Conservation (phyloP, 2,113 vertebrate species). For the Coryphaenoides rupestris region DNA sequence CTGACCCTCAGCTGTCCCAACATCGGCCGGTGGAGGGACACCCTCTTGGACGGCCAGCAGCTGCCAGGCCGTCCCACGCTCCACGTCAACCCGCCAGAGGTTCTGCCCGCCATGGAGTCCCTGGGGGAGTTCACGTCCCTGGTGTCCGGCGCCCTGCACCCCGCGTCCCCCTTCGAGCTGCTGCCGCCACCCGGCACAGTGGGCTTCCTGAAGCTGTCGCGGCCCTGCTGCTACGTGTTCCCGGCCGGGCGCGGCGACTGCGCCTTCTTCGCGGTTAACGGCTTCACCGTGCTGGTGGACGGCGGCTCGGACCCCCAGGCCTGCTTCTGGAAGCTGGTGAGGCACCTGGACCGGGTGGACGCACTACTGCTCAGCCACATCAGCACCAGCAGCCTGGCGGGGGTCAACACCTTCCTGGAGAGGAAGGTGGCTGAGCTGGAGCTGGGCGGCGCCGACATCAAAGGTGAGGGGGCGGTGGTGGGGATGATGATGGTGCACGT, state of each 20-base stretch:
- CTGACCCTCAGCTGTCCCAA: constrained; percentile 85
- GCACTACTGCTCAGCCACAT: constrained; percentile 86
- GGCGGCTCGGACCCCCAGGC: constrained; percentile 90
- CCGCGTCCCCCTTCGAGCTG: constrained; percentile 84
- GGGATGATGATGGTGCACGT: neutral
- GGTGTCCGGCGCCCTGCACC: constrained; percentile 81
- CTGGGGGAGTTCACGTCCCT: constrained; percentile 88
- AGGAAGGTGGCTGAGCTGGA: constrained; percentile 87
- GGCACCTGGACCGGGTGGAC: constrained; percentile 96
- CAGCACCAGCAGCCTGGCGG: constrained; percentile 86
- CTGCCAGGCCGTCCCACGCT: constrained; percentile 78
- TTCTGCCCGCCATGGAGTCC: constrained; percentile 81
- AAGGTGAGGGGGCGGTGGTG: constrained; percentile 35
- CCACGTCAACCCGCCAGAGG: constrained; percentile 76
- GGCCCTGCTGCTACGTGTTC: constrained; percentile 96
- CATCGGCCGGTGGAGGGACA: constrained; percentile 79
- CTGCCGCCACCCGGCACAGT: constrained; percentile 86
- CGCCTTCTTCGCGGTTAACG: constrained; percentile 90
- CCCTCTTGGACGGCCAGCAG: constrained; percentile 66
- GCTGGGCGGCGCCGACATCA: constrained; percentile 43
- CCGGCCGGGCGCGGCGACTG: constrained; percentile 89
- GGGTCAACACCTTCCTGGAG: constrained; percentile 85
- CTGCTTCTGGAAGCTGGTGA: constrained; percentile 94
- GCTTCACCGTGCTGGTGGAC: constrained; percentile 89
- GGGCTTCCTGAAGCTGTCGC: constrained; percentile 90